phyloP scores from a whole-genome alignment of 2,888 invertebrate species.

The Linnaemya vulpina region DNA sequence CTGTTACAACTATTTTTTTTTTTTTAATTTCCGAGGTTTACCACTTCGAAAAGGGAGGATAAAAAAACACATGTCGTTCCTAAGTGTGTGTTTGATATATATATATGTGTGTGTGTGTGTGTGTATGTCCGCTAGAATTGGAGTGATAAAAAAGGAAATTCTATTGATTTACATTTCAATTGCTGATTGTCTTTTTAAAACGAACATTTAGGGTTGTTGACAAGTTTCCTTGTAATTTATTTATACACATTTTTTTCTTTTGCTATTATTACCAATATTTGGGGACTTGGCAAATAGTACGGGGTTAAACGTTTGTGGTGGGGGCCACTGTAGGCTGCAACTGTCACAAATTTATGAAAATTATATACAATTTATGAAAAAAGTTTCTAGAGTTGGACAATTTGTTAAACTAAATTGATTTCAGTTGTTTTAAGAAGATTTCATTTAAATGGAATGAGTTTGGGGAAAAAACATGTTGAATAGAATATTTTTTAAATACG shows the following conservation, averaged over 20 bases:
- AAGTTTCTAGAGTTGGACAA: neutral
- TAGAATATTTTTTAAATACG: neutral
- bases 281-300: neutral
- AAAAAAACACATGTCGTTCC: too few relatives aligned
- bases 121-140: neutral
- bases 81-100: too few relatives aligned
- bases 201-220: slow-evolving; percentile 63
- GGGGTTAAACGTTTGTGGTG: slow-evolving; percentile 44
- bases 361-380: slow-evolving; percentile 14
- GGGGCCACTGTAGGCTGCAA: neutral
- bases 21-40: neutral
- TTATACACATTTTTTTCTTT: slow-evolving; percentile 1
- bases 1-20: slow-evolving; percentile 45
- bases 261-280: slow-evolving; percentile 36
- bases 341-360: slow-evolving; percentile 4
- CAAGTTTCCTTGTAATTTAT: slow-evolving; percentile 26
- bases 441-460: neutral
- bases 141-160: slow-evolving; percentile 16
- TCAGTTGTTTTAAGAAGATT: neutral
- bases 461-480: neutral
- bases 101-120: too few relatives aligned
- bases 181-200: slow-evolving; percentile 20
- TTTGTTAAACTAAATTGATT: neutral
- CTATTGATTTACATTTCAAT: slow-evolving; percentile 63
- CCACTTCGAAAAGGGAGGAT: neutral